These are phyloP conservation scores for Thamnophis sirtalis DNA, from an alignment of 2,113 vertebrate species.

Conservation along the genomic window DNA sequence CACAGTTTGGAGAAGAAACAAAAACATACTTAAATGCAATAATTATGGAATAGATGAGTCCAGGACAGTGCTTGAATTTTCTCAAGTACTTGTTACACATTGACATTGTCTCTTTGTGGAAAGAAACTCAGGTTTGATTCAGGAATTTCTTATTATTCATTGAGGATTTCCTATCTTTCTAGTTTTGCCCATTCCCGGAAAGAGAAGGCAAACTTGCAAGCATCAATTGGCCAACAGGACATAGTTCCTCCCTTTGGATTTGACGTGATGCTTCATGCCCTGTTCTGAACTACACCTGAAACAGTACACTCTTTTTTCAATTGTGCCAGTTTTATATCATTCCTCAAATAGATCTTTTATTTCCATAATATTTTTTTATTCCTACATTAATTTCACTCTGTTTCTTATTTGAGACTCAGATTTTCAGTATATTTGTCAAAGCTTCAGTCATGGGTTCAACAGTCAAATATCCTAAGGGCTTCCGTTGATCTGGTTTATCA, in stretches of 20 bases:
- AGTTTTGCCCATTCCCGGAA: slow-evolving; percentile 7
- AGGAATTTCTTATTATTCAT: slow-evolving; percentile 37
- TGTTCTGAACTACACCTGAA: slow-evolving; percentile 40
- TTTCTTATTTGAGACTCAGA: slow-evolving; percentile 39
- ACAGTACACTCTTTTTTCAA: slow-evolving; percentile 48
- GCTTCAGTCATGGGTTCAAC: slow-evolving; percentile 40
- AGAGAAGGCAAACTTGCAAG: slow-evolving; percentile 28
- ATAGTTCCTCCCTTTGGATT: slow-evolving; percentile 20
- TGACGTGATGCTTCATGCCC: slow-evolving; percentile 41
- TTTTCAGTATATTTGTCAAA: slow-evolving; percentile 46
- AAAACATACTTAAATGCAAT: slow-evolving; percentile 17
- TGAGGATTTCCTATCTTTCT: slow-evolving; percentile 26
- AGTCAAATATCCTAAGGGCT: slow-evolving; percentile 62
- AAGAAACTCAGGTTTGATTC: slow-evolving; percentile 49
- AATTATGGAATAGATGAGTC: slow-evolving; percentile 9
- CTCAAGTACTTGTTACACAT: slow-evolving; percentile 17
- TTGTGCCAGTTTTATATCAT: slow-evolving; percentile 67
- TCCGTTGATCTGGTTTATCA: slow-evolving; percentile 48
- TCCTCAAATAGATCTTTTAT: slow-evolving; percentile 20
- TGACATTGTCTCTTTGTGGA: slow-evolving; percentile 52
- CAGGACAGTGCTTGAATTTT: slow-evolving; percentile 23
- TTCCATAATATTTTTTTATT: not conserved
- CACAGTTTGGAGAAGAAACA: slow-evolving; percentile 23
- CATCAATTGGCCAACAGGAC: slow-evolving; percentile 34
- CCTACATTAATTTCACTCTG: slow-evolving; percentile 27